Conservation (phyloP, 2,113 vertebrate species). For the Limanda limanda region DNA sequence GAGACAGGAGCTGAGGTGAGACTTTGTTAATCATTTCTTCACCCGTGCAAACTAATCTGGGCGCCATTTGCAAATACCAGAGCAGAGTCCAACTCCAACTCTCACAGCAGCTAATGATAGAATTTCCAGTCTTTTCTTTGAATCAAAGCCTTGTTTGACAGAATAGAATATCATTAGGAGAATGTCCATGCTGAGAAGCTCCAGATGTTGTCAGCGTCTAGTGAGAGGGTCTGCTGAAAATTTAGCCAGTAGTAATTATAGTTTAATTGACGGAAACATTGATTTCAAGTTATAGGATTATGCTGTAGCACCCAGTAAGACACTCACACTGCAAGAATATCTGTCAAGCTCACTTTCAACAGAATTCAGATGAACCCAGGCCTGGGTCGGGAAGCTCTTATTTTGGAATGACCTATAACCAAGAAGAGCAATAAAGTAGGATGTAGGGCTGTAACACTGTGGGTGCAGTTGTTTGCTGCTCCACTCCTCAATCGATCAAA, state of each 20-base stretch:
- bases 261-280: slow-evolving; percentile 21
- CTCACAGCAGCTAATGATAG: slow-evolving; percentile 29
- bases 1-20: slow-evolving; percentile 67
- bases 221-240: slow-evolving; percentile 19
- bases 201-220: slow-evolving; percentile 61
- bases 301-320: neutral
- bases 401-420: too few species aligned
- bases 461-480: too few species aligned
- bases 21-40: slow-evolving; percentile 78
- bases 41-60: slow-evolving; percentile 38
- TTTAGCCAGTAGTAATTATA: neutral
- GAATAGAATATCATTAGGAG: slow-evolving; percentile 67
- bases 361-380: too few species aligned
- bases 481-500: too few species aligned
- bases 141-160: slow-evolving; percentile 53
- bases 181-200: slow-evolving; percentile 42
- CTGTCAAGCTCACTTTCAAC: neutral
- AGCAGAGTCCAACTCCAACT: too few species aligned
- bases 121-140: slow-evolving; percentile 54
- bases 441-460: too few species aligned
- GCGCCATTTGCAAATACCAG: too few species aligned
- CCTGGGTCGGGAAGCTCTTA: too few species aligned
- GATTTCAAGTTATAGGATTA: neutral
- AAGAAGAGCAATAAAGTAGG: too few species aligned
- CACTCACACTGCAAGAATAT: neutral